phyloP scores from a whole-genome alignment of 2,113 vertebrate genomes.

The Gasterosteus aculeatus region DNA sequence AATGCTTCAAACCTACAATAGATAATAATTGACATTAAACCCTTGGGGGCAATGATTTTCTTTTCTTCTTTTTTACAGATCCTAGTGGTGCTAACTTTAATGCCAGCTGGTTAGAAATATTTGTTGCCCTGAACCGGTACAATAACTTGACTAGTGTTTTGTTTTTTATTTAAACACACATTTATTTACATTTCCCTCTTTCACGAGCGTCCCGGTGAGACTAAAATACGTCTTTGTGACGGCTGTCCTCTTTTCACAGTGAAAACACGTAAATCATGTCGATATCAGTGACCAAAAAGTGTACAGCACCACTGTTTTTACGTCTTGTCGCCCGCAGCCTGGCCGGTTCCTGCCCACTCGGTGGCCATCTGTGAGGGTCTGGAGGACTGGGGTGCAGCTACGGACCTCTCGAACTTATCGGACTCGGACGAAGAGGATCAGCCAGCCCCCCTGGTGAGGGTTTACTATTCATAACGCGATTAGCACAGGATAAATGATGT shows the following conservation, averaged over 20 bases:
- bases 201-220: no score
- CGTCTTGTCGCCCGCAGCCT: slow-evolving; percentile 77
- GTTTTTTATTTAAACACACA: no score
- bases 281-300: not conserved
- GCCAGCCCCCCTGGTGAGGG: slow-evolving; percentile 84
- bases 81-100: not conserved
- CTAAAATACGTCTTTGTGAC: not conserved
- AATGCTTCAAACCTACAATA: not conserved
- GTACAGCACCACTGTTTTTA: not conserved
- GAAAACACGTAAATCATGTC: not conserved
- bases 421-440: slow-evolving; percentile 88
- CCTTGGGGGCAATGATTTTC: not conserved
- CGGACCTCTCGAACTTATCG: slow-evolving; percentile 84
- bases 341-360: slow-evolving; percentile 84
- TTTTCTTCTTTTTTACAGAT: not conserved
- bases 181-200: no score
- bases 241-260: not conserved
- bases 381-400: slow-evolving; percentile 85
- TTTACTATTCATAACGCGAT: no score
- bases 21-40: not conserved
- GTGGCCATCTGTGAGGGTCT: slow-evolving; percentile 86
- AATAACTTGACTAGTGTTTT: not conserved
- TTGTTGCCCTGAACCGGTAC: not conserved
- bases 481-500: not conserved
- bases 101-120: not conserved